phyloP scores from a whole-genome alignment of 2,797 vertebrate genomes.

The Falco berigora region DNA sequence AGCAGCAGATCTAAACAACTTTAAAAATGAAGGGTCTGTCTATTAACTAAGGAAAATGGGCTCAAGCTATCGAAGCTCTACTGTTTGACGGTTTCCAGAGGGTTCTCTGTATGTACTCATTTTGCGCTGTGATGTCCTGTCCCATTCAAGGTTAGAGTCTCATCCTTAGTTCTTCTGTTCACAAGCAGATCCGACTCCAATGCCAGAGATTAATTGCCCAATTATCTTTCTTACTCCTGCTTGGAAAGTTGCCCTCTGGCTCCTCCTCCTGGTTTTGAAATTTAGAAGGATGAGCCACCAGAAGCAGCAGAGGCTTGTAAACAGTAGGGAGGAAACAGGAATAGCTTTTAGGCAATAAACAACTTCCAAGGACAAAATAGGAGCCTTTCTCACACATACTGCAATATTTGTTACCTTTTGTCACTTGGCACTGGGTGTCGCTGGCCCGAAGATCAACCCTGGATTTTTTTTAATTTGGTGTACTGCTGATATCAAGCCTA shows the following conservation, averaged over 20 bases:
- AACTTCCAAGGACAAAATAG: not conserved
- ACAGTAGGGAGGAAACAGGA: not conserved
- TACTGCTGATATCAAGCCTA: not conserved
- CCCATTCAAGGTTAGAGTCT: not conserved
- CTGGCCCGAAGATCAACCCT: not conserved
- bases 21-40: not conserved
- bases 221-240: not conserved
- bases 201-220: constrained; percentile 16
- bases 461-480: not conserved
- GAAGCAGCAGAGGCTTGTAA: not conserved
- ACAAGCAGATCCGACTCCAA: not conserved
- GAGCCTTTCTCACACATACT: not conserved
- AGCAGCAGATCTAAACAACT: not conserved
- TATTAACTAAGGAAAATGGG: not conserved
- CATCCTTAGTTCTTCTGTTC: not conserved
- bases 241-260: constrained; percentile 33
- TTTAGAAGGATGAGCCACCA: not conserved
- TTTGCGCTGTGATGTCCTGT: not conserved
- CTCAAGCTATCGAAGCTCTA: not conserved
- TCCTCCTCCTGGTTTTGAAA: constrained; percentile 34
- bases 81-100: not conserved
- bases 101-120: not conserved
- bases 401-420: not conserved
- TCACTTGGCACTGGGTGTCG: not conserved
- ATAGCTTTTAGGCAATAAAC: not conserved